A percentile compares a stretch with the other conserved stretches of the same genome.
Conservation (phyloP, 2,113 vertebrate genomes). For the Hypomesus transpacificus region DNA sequence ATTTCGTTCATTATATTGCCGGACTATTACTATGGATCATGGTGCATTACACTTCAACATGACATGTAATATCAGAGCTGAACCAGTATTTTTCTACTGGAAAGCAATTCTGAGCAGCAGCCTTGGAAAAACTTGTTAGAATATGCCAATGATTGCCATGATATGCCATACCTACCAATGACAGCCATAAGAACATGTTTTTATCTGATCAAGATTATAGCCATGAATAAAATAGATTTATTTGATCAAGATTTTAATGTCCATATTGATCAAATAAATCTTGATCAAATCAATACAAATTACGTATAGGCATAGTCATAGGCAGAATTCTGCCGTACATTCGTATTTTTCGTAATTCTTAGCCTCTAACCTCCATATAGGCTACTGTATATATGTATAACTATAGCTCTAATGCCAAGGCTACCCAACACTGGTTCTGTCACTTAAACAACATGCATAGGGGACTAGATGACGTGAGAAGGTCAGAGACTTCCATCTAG, state of each 20-base stretch:
- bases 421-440: too few species aligned
- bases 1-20: too few species aligned
- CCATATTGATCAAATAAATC: background rate
- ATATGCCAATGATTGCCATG: too few species aligned
- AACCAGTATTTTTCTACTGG: too few species aligned
- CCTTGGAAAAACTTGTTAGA: conserved; percentile 27
- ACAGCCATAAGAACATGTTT: too few species aligned
- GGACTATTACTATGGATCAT: too few species aligned
- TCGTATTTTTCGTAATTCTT: background rate
- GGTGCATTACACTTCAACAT: too few species aligned
- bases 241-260: background rate
- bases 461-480: too few species aligned
- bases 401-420: background rate
- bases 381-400: background rate
- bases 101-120: background rate
- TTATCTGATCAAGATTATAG: background rate
- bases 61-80: too few species aligned
- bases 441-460: too few species aligned
- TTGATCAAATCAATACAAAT: background rate
- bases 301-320: background rate
- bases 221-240: too few species aligned
- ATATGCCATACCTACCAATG: too few species aligned
- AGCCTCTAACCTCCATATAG: background rate
- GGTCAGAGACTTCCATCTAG: conserved; percentile 34
- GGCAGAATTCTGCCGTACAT: background rate